These are phyloP conservation scores for Probaryconus sp. DNA, from an alignment of 1,140 invertebrate genomes.

Conservation along the genomic window DNA sequence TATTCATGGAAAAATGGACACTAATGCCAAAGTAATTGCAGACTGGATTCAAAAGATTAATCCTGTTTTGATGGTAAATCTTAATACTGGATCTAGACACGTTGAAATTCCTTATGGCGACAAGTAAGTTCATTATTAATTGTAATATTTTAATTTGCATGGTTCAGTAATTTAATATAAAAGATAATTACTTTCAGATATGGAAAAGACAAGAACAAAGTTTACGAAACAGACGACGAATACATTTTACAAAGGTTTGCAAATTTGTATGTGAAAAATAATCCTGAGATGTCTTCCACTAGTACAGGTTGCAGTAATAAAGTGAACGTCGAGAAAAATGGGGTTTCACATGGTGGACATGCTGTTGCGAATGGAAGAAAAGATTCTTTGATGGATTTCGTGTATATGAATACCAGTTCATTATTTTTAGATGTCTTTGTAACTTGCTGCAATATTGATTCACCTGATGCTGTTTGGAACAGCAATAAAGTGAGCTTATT, in stretches of 20 bases:
- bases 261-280: slow-evolving; percentile 62
- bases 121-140: slow-evolving; percentile 33
- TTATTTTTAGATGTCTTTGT: slow-evolving; percentile 73
- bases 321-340: slow-evolving; percentile 59
- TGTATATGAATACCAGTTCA: slow-evolving; percentile 72
- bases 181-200: no score
- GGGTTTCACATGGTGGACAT: slow-evolving; percentile 59
- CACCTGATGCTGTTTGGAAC: slow-evolving; percentile 65
- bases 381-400: slow-evolving; percentile 71
- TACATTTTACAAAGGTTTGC: slow-evolving; percentile 64
- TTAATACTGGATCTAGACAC: slow-evolving; percentile 71
- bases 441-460: slow-evolving; percentile 73
- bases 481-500: slow-evolving; percentile 69
- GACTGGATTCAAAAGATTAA: slow-evolving; percentile 71
- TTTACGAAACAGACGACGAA: slow-evolving; percentile 66
- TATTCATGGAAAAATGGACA: slow-evolving; percentile 35
- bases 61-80: slow-evolving; percentile 70
- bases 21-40: slow-evolving; percentile 62
- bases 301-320: slow-evolving; percentile 59
- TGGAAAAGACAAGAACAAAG: slow-evolving; percentile 33
- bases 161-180: no score
- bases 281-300: slow-evolving; percentile 56
- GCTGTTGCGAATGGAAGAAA: slow-evolving; percentile 52
- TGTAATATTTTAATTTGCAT: background rate
- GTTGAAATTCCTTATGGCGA: slow-evolving; percentile 72